Conservation (phyloP, 2,888 invertebrate genomes). For the Matsumyia berberina region DNA sequence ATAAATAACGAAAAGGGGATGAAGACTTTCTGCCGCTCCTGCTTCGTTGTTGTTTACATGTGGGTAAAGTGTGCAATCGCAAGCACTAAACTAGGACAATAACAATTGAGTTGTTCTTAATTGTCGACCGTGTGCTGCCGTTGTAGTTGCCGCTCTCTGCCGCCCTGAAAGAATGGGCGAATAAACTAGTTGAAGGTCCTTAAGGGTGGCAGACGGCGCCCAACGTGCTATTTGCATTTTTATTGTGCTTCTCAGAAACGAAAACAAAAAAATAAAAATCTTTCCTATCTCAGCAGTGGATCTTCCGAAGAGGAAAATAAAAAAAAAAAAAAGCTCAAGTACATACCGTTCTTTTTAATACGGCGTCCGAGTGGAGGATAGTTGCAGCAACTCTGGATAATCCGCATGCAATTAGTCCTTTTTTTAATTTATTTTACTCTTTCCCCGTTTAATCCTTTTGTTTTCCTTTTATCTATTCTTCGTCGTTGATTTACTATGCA, state of each 20-base stretch:
- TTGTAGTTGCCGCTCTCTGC: slow-evolving; percentile 16
- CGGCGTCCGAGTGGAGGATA: slow-evolving; percentile 41
- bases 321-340: slow-evolving; percentile 29
- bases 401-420: slow-evolving; percentile 76
- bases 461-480: slow-evolving; percentile 36
- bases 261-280: slow-evolving; percentile 14
- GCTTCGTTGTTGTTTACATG: slow-evolving; percentile 65
- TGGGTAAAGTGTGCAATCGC: slow-evolving; percentile 73
- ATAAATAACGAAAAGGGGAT: slow-evolving; percentile 57
- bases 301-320: slow-evolving; percentile 1
- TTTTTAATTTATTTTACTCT: slow-evolving; percentile 65
- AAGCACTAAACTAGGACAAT: slow-evolving; percentile 76
- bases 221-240: slow-evolving; percentile 65
- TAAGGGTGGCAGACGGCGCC: slow-evolving; percentile 66
- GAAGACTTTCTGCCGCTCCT: slow-evolving; percentile 39
- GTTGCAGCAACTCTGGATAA: slow-evolving; percentile 60
- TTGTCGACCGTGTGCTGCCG: slow-evolving; percentile 67
- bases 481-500: slow-evolving; percentile 41
- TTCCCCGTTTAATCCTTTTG: slow-evolving; percentile 59
- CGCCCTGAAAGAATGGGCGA: slow-evolving; percentile 44
- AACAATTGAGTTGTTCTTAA: slow-evolving; percentile 75
- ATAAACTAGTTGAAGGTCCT: slow-evolving; percentile 74
- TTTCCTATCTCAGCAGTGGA: slow-evolving; percentile 16
- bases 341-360: slow-evolving; percentile 69
- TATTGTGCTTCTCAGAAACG: slow-evolving; percentile 37